These are phyloP conservation scores for Sarcophaga carnaria DNA, from an alignment of 2,888 invertebrate genomes.

Conservation along the genomic window DNA sequence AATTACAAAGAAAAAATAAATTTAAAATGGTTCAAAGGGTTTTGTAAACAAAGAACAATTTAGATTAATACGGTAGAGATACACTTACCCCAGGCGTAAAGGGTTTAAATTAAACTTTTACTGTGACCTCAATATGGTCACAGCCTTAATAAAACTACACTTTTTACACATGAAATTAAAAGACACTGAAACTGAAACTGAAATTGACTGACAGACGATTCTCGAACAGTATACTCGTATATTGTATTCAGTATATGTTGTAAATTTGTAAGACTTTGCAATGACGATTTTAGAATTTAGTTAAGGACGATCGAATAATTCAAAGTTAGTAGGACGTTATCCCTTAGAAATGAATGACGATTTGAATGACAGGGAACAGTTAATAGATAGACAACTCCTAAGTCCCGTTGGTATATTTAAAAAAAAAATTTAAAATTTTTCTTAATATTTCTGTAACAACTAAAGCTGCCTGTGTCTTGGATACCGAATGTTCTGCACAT, in stretches of 20 bases:
- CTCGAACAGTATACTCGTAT: neutral
- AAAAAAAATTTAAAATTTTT: neutral
- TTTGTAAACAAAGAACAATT: conserved; percentile 24
- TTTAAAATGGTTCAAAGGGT: conserved; percentile 42
- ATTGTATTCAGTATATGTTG: too few relatives aligned
- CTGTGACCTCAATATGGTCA: conserved; percentile 36
- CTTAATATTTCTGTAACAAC: neutral
- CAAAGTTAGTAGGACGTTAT: too few relatives aligned
- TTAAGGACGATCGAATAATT: too few relatives aligned
- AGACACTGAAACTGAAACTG: neutral
- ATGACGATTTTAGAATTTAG: too few relatives aligned
- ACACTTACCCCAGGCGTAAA: conserved; percentile 63
- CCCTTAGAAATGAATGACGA: too few relatives aligned
- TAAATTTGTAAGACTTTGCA: too few relatives aligned
- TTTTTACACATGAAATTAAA: conserved; percentile 18
- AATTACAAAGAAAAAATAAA: conserved; percentile 24
- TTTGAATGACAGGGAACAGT: too few relatives aligned
- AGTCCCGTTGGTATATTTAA: too few relatives aligned
- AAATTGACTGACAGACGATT: neutral
- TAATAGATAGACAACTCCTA: too few relatives aligned
- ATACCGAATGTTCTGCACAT: conserved; percentile 90
- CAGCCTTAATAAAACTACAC: conserved; percentile 62
- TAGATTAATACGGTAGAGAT: conserved; percentile 58
- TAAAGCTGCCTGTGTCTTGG: conserved; percentile 88
- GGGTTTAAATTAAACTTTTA: conserved; percentile 34